phyloP scores from a whole-genome alignment of 2,888 invertebrate genomes.

The Gasteruption jaculator region DNA sequence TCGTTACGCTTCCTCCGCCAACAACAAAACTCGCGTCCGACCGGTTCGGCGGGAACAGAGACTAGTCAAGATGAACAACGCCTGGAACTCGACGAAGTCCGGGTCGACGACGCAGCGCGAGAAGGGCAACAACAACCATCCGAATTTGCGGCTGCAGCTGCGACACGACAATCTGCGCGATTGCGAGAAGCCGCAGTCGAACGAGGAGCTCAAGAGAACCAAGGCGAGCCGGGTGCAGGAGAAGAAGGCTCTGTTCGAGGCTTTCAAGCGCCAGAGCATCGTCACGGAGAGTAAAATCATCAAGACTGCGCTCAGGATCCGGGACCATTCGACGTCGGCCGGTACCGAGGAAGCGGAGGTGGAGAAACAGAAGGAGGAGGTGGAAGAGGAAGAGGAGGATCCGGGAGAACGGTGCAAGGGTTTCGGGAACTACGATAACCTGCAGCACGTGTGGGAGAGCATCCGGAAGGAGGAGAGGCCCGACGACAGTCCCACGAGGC shows the following conservation, averaged over 20 bases:
- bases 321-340: constrained; percentile 34
- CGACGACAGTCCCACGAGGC: constrained; percentile 58
- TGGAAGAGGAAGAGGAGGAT: constrained; percentile 27
- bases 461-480: constrained; percentile 30
- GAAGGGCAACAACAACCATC: constrained; percentile 31
- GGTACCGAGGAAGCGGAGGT: constrained; percentile 23
- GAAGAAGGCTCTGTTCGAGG: constrained; percentile 38
- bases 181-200: constrained; percentile 21
- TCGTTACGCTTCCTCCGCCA: constrained; percentile 29
- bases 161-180: constrained; percentile 42
- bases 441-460: constrained; percentile 51
- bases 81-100: constrained; percentile 38
- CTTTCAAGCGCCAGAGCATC: constrained; percentile 40
- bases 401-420: constrained; percentile 47
- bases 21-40: constrained; percentile 28
- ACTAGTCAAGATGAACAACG: constrained; percentile 38
- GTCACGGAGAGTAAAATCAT: constrained; percentile 42
- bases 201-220: constrained; percentile 21
- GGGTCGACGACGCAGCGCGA: constrained; percentile 23
- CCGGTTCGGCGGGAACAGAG: constrained; percentile 31
- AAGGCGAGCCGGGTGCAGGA: constrained; percentile 31
- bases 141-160: constrained; percentile 29
- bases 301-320: constrained; percentile 38
- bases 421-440: constrained; percentile 61
- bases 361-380: constrained; percentile 32